phyloP scores from a whole-genome alignment of 2,888 invertebrate genomes.

The Harmothoe impar region DNA sequence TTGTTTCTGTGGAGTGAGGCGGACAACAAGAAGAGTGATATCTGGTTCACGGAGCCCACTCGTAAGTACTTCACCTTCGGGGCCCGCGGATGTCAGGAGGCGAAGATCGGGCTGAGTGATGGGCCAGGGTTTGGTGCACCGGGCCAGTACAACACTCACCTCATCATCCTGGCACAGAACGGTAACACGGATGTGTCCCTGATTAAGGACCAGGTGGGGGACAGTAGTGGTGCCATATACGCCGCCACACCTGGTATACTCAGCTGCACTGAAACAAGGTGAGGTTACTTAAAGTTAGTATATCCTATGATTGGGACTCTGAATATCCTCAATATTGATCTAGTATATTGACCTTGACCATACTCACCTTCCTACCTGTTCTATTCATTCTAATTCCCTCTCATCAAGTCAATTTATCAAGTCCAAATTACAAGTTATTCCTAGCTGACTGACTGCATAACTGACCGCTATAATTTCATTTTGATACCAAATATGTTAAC shows the following conservation, averaged over 20 bases:
- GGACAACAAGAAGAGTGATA: background rate
- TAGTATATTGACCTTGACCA: too few species aligned
- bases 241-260: background rate
- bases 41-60: constrained; percentile 48
- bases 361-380: too few species aligned
- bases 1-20: background rate
- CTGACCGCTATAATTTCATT: too few species aligned
- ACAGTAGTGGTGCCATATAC: background rate
- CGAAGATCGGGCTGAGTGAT: constrained; percentile 33
- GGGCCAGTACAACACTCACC: background rate
- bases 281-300: too few species aligned
- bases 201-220: constrained; percentile 27
- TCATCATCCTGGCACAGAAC: background rate
- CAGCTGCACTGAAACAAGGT: constrained; percentile 18
- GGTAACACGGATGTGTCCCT: background rate
- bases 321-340: too few species aligned
- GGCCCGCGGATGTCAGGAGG: background rate
- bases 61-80: background rate
- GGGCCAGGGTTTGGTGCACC: background rate
- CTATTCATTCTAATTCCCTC: too few species aligned
- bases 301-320: too few species aligned
- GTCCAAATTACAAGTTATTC: too few species aligned
- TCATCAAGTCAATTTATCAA: too few species aligned
- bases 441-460: too few species aligned
- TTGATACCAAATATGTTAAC: too few species aligned